Evolutionary conservation across 2,888 invertebrate species (phyloP).

Genomic region (Busseola fusca): DNA sequence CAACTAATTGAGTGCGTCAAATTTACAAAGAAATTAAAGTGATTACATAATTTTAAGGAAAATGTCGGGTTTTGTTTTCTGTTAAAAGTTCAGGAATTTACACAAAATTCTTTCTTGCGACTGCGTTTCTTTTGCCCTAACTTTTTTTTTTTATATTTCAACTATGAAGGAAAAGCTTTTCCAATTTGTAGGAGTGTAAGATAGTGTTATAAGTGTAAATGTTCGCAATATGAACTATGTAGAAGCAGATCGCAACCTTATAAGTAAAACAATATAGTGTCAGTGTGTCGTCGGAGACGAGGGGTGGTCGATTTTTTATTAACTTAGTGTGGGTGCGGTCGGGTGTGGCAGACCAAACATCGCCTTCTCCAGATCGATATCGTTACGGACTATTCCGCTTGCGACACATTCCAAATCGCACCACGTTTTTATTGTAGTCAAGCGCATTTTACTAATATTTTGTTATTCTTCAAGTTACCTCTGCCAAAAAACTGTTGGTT

Average conservation of each 20-base stretch:
- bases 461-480: constrained; percentile 12
- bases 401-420: constrained; percentile 64
- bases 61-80: not conserved
- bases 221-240: constrained; percentile 7
- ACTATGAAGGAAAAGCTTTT: constrained; percentile 14
- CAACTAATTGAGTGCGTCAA: not conserved
- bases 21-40: not conserved
- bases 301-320: constrained; percentile 86
- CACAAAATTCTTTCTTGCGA: not conserved
- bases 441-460: constrained; percentile 28
- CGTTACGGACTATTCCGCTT: constrained; percentile 81
- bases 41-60: constrained; percentile 2
- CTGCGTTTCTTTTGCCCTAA: not conserved
- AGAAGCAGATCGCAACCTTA: constrained; percentile 39
- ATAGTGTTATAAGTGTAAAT: constrained; percentile 13
- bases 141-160: not conserved
- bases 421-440: constrained; percentile 33
- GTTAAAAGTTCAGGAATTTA: not conserved
- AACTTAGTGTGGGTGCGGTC: constrained; percentile 83
- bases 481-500: not conserved
- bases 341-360: constrained; percentile 86
- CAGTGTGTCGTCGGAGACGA: constrained; percentile 71
- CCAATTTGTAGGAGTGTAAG: constrained; percentile 10
- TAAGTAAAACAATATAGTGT: constrained; percentile 65
- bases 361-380: constrained; percentile 82